Evolutionary conservation across 2,113 vertebrate genomes (phyloP), one percentile per base, ranked within the genome.

Genomic region (Cisticola juncidis): DNA sequence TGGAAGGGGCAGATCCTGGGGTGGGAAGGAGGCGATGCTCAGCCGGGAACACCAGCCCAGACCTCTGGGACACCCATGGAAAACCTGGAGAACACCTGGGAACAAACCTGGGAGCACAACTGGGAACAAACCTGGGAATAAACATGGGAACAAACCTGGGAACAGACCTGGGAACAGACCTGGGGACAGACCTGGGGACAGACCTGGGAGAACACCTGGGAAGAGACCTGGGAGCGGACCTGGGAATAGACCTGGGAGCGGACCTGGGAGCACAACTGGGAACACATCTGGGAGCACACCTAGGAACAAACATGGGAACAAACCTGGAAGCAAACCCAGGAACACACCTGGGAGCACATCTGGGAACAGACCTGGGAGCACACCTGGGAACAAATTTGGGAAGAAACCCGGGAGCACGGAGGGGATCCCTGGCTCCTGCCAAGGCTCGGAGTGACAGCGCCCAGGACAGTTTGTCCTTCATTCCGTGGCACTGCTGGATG

Each of bases 91-190:
- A n/a, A n/a, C n/a, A 28, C 4, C 44, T n/a, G 12, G 23, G 21
- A 25, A 15, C 12, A 14, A 23, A 58, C 22, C 33, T n/a, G 54
- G 53, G 21, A n/a, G 15, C 17, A 31, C 33, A n/a, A 13, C 56
- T 24, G 9, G 33, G n/a, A 35, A 10, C 33, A 35, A 14, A 58
- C 9, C 35, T 38, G 58, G 57, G n/a, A 10, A 16, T 4, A 35
- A 7, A 60, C 6, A 14, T 21, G 18, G 19, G 17, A 20, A 9
- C 28, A 26, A 2, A 35, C 5, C 18, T 3, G 5, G 68, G 48
- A 25, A 12, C 2, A 29, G 0, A 22, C 1, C 26, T 4, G 6
- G 68, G 36, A 4, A 10, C 4, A 16, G 7, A 50, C 2, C 35
- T 23, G 47, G 47, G 45, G 15, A 29, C 0, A 8, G 5, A 31